These are phyloP conservation scores for Sympetrum striolatum DNA, from an alignment of 2,888 invertebrate genomes.

Conservation along the genomic window DNA sequence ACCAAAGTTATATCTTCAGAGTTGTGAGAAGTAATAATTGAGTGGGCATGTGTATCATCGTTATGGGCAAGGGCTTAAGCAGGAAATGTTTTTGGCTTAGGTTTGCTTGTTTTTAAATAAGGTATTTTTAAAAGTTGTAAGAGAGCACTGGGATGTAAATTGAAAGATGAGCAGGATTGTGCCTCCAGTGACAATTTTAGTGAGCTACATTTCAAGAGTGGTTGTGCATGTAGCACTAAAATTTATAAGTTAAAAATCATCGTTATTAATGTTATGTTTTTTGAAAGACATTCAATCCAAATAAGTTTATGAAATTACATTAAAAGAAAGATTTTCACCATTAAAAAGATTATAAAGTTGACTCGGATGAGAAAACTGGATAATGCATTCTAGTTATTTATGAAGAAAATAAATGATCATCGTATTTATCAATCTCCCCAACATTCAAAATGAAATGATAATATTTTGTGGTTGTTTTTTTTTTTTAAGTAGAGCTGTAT, in stretches of 20 bases:
- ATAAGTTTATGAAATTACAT: too few species aligned
- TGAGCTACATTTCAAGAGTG: background rate
- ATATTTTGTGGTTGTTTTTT: too few species aligned
- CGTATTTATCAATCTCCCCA: too few species aligned
- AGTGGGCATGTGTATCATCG: background rate
- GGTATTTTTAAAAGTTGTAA: background rate
- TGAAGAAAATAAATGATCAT: too few species aligned
- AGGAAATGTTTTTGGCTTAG: background rate
- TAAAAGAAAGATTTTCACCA: too few species aligned
- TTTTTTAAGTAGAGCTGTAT: too few species aligned
- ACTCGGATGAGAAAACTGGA: too few species aligned
- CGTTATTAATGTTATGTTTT: too few species aligned
- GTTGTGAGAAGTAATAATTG: background rate
- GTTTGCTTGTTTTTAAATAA: background rate
- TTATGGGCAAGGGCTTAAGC: background rate
- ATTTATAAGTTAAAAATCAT: background rate
- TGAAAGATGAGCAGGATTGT: background rate
- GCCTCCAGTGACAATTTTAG: background rate
- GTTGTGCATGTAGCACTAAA: background rate
- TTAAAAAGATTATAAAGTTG: too few species aligned
- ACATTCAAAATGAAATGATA: too few species aligned
- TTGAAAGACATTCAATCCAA: too few species aligned
- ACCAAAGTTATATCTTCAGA: background rate
- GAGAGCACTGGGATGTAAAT: background rate
- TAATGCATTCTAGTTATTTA: too few species aligned